These are phyloP conservation scores for Papilio xuthus DNA, from an alignment of 1,140 invertebrate species.

Conservation along the genomic window DNA sequence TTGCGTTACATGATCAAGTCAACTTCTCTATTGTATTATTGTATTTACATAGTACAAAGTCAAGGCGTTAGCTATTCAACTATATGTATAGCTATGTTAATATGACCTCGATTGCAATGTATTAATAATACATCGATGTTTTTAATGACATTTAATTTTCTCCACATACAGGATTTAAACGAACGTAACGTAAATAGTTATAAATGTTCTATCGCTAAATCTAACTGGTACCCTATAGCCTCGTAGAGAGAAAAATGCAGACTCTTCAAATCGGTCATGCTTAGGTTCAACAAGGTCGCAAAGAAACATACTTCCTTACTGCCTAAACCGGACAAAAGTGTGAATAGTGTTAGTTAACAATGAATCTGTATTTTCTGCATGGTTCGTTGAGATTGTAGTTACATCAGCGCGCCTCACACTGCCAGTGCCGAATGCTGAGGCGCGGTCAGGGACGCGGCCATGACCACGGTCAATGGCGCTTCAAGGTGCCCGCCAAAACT, in stretches of 20 bases:
- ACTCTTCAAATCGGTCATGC: neutral
- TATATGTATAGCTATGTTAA: neutral
- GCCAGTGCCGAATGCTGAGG: slow-evolving; percentile 46
- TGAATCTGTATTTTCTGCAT: slow-evolving; percentile 14
- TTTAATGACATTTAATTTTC: neutral
- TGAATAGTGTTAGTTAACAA: neutral
- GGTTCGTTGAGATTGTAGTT: slow-evolving; percentile 43
- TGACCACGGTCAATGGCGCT: slow-evolving; percentile 78
- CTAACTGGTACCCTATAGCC: too few relatives aligned
- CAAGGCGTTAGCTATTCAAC: neutral
- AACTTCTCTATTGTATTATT: neutral
- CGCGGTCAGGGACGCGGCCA: slow-evolving; percentile 66
- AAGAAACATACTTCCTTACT: neutral
- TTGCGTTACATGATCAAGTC: neutral
- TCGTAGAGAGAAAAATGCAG: too few relatives aligned
- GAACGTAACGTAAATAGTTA: too few relatives aligned
- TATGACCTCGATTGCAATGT: neutral
- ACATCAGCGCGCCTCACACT: slow-evolving; percentile 52
- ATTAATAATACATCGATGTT: neutral
- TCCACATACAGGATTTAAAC: neutral
- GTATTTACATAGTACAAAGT: slow-evolving; percentile 9
- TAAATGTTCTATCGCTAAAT: too few relatives aligned
- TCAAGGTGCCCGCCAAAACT: slow-evolving; percentile 72
- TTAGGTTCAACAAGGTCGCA: neutral
- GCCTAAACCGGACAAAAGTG: neutral